Percentiles rank a stretch among this genome's conserved stretches.
Evolutionary conservation across 2,888 invertebrate genomes (phyloP).

Genomic region (Harmothoe impar): DNA sequence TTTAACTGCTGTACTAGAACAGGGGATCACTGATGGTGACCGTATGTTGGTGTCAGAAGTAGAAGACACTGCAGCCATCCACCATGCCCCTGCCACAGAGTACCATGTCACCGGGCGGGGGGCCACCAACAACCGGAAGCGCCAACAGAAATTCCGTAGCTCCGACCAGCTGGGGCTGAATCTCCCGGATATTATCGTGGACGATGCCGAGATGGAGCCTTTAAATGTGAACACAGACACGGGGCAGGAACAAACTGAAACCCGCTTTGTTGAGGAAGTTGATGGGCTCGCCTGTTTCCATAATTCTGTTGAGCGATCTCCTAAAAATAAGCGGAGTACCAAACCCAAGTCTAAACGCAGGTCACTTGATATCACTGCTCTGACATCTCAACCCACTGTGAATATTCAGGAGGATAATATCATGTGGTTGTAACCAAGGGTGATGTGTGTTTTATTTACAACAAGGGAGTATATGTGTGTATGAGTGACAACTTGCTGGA

Average conservation of each 20-base stretch:
- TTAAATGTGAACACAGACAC: conserved; percentile 20
- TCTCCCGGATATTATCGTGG: conserved; percentile 37
- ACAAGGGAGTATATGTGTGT: background rate
- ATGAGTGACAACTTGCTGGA: no score
- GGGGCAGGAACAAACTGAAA: background rate
- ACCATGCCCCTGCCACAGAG: conserved; percentile 37
- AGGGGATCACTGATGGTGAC: background rate
- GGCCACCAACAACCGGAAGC: conserved; percentile 36
- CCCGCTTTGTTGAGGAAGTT: background rate
- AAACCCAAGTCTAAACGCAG: background rate
- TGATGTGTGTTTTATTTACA: background rate
- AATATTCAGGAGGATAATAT: background rate
- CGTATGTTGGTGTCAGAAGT: background rate
- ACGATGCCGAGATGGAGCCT: conserved; percentile 54
- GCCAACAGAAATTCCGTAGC: background rate
- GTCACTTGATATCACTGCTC: background rate
- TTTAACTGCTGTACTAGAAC: background rate
- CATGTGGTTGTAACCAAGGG: conserved; percentile 36
- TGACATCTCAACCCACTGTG: background rate
- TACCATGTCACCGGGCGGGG: conserved; percentile 28
- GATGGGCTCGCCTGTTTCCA: background rate
- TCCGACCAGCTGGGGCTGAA: background rate
- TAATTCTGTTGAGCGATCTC: conserved; percentile 30
- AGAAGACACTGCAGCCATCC: background rate
- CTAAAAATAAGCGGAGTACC: background rate